Evolutionary conservation across 2,797 vertebrate species (phyloP), one percentile per base, ranked within the genome.

Genomic region (Emys orbicularis): DNA sequence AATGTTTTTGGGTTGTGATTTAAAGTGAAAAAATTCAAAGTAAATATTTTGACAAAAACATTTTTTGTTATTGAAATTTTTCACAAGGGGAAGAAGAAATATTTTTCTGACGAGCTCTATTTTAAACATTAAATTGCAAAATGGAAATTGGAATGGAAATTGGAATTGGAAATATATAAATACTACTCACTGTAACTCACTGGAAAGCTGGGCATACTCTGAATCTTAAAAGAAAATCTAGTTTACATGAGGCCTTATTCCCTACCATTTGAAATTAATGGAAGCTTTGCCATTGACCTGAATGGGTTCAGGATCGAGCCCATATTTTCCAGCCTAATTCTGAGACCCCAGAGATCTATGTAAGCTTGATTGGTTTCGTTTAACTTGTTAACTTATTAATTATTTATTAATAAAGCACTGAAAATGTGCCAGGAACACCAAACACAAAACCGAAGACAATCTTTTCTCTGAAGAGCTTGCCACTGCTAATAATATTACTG

Each of bases 371-470:
- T 72, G 12, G n/a, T 72, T 37, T 5, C 49, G 50, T 83, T 79
- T 79, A 59, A 0, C 72, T 81, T 68, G 68, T 79, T n/a, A 21
- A 8, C 68, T n/a, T 34, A 50, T 27, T 1, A 0, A 37, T 88
- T 72, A 12, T 82, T 87, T 77, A 12, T 16, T 37, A 50, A 44
- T 12, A 65, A 84, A 72, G 68, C 3, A 2, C 1, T 52, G 41
- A 12, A 79, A 59, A 83, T 0, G 25, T 29, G 53, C 15, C 3
- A 37, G 34, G 8, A 15, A 18, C 29, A 49, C 8, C 5, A 47
- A 37, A n/a, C 19, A 53, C 50, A 4, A 37, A 52, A 53, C 11
- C 6, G 5, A 21, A 53, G 50, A 52, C 34, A 52, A 31, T 21
- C 49, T 80, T 80, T 53, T 53, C 31, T 27, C 50, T 23, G 79